These are phyloP conservation scores for Megalops cyprinoides DNA, from an alignment of 2,797 vertebrate species.

Conservation along the genomic window DNA sequence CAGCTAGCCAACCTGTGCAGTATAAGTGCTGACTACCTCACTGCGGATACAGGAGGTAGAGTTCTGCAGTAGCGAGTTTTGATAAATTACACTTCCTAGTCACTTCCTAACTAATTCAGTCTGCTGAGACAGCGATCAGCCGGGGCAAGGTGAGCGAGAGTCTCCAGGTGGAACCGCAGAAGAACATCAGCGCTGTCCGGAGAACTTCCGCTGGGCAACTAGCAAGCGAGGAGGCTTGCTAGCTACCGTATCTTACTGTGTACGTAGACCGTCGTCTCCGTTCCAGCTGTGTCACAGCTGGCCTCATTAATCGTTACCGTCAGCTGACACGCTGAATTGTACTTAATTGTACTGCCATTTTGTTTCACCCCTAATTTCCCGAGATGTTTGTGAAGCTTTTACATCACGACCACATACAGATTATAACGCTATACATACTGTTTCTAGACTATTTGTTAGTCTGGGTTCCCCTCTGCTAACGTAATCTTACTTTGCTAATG, in stretches of 20 bases:
- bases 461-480: too few relatives aligned
- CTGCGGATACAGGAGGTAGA: background rate
- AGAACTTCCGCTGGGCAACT: background rate
- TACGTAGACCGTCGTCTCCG: too few relatives aligned
- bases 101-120: background rate
- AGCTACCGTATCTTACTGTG: too few relatives aligned
- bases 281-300: background rate
- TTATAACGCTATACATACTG: too few relatives aligned
- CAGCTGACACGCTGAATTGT: background rate
- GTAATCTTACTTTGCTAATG: too few relatives aligned
- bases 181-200: background rate
- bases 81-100: constrained; percentile 1
- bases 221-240: background rate
- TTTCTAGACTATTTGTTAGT: too few relatives aligned
- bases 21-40: background rate
- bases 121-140: background rate
- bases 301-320: background rate
- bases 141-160: constrained; percentile 13
- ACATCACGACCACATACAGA: too few relatives aligned
- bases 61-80: background rate
- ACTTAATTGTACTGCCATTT: too few relatives aligned
- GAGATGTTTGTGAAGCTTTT: too few relatives aligned
- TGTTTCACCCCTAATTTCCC: too few relatives aligned
- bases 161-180: too few relatives aligned
- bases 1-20: constrained; percentile 2